Percentiles rank a stretch among this genome's conserved stretches.
phyloP scores from a whole-genome alignment of 1,140 invertebrate species.

The Argopecten irradians region DNA sequence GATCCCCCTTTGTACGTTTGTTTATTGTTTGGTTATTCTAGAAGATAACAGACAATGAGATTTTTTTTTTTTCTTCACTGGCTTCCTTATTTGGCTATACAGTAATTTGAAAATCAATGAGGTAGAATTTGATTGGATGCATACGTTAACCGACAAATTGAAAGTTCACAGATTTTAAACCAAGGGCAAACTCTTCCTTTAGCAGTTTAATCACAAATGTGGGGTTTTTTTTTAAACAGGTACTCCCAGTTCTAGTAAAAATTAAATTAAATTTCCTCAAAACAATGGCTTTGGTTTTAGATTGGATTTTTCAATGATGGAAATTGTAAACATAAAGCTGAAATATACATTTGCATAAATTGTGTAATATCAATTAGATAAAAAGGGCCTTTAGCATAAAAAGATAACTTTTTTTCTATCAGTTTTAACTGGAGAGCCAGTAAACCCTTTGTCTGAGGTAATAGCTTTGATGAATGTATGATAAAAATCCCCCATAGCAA shows the following conservation, averaged over 20 bases:
- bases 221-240: no score
- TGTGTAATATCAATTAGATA: neutral
- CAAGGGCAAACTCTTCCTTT: neutral
- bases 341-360: neutral
- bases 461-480: neutral
- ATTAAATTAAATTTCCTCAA: no score
- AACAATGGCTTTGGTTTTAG: no score
- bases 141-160: neutral
- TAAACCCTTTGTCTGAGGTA: neutral
- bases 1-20: neutral
- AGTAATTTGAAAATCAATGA: neutral
- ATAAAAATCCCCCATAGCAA: neutral
- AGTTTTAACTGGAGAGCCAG: neutral
- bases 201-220: no score
- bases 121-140: slow-evolving; percentile 9
- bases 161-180: neutral
- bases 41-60: neutral
- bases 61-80: neutral
- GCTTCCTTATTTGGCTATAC: slow-evolving; percentile 13
- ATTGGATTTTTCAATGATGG: neutral
- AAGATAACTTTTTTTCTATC: neutral
- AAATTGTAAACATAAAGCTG: neutral
- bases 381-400: neutral
- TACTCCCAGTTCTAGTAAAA: no score
- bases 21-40: neutral